Percentiles rank a stretch among this genome's conserved stretches.
phyloP scores from a whole-genome alignment of 2,113 vertebrate species.

The Nothobranchius kuhntae region DNA sequence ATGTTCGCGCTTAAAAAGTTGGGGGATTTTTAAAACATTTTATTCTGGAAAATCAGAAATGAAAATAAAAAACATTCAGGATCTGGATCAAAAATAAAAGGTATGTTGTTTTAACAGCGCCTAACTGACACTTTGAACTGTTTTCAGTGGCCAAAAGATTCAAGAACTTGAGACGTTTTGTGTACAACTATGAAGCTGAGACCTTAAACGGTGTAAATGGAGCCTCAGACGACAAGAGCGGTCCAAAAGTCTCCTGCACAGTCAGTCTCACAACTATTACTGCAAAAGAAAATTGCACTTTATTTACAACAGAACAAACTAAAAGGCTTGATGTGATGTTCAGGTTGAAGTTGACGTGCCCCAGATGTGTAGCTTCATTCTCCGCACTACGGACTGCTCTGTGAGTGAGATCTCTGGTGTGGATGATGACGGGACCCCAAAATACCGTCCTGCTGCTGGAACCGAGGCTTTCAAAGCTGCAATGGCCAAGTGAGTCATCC shows the following conservation, averaged over 20 bases:
- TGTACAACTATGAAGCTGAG: conserved; percentile 87
- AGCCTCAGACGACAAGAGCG: conserved; percentile 78
- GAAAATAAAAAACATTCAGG: neutral
- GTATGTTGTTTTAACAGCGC: neutral
- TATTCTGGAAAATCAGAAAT: neutral
- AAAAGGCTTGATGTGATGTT: conserved; percentile 21
- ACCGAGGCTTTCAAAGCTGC: conserved; percentile 82
- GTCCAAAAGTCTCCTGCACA: conserved; percentile 86
- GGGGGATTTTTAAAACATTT: too few relatives aligned
- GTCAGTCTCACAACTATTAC: conserved; percentile 53
- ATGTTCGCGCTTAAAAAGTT: too few relatives aligned
- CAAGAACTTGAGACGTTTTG: conserved; percentile 84
- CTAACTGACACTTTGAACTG: neutral
- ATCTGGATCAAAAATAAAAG: neutral
- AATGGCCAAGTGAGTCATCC: conserved; percentile 84
- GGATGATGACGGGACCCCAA: conserved; percentile 65
- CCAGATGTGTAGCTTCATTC: conserved; percentile 84
- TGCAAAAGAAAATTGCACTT: neutral
- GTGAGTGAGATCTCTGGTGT: conserved; percentile 80
- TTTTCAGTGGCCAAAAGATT: conserved; percentile 84
- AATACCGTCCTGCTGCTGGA: conserved; percentile 79
- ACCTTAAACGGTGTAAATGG: conserved; percentile 81
- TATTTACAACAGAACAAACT: neutral
- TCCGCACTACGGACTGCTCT: conserved; percentile 84
- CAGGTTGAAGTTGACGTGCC: conserved; percentile 92